phyloP scores from a whole-genome alignment of 2,888 invertebrate species.

The Macrophya alboannulata region DNA sequence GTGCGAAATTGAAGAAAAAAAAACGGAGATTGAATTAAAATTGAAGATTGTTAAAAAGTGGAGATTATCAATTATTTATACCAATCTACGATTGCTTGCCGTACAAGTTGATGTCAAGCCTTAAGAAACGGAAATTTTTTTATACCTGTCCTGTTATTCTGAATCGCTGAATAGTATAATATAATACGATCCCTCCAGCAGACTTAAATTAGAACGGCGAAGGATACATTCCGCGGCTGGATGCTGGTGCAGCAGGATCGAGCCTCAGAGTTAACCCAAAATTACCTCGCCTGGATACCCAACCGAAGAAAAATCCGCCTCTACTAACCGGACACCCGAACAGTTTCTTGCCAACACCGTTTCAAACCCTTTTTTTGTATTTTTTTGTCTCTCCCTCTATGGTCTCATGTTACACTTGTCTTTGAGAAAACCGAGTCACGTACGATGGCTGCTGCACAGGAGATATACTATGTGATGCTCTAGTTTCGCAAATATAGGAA shows the following conservation, averaged over 20 bases:
- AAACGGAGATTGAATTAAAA: neutral
- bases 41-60: neutral
- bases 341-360: slow-evolving; percentile 40
- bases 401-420: neutral
- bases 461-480: neutral
- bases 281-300: slow-evolving; percentile 21
- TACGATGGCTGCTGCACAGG: neutral
- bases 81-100: neutral
- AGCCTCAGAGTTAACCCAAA: slow-evolving; percentile 8
- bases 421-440: neutral
- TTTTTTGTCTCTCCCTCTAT: neutral
- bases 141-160: neutral
- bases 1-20: neutral
- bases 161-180: neutral
- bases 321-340: slow-evolving; percentile 13
- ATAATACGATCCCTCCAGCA: neutral
- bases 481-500: neutral
- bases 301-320: slow-evolving; percentile 34
- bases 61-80: neutral
- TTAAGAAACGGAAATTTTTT: neutral
- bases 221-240: slow-evolving; percentile 43
- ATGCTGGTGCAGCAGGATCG: neutral
- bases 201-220: neutral
- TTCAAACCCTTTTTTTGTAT: slow-evolving; percentile 8
- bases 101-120: neutral